A percentile compares a stretch with the other conserved stretches of the same genome.
These are phyloP conservation scores for Riparia riparia DNA, from an alignment of 2,113 vertebrate genomes.

Conservation along the genomic window DNA sequence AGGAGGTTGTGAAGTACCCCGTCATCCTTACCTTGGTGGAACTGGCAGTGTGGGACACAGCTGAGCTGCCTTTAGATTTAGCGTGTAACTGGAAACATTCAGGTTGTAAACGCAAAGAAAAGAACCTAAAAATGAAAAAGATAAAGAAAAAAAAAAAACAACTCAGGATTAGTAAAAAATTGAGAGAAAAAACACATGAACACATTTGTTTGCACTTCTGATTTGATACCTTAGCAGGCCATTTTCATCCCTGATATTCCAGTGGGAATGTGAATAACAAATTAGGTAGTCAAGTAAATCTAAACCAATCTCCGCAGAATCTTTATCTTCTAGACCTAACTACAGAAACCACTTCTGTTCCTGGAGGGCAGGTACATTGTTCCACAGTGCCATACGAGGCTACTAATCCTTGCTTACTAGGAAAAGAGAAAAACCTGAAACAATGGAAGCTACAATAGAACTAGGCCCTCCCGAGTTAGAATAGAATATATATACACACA, in stretches of 20 bases:
- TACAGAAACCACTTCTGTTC: neutral
- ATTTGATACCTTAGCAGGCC: neutral
- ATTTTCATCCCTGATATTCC: neutral
- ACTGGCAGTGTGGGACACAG: constrained; percentile 80
- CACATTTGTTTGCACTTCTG: neutral
- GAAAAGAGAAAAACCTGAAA: neutral
- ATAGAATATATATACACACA: neutral
- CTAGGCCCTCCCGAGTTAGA: neutral
- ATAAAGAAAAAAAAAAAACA: neutral
- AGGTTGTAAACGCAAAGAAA: constrained; percentile 79
- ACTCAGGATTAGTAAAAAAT: neutral
- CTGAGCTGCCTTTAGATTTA: constrained; percentile 53
- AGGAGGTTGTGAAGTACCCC: neutral
- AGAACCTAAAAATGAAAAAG: constrained; percentile 68
- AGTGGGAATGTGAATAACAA: neutral
- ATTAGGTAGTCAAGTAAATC: neutral
- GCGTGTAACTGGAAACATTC: constrained; percentile 73
- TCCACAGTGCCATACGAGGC: neutral
- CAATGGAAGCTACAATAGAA: neutral
- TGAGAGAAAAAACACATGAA: neutral
- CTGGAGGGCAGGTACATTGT: neutral
- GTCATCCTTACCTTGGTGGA: constrained; percentile 76
- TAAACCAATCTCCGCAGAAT: neutral
- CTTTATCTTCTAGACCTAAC: neutral
- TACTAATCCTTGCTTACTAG: neutral